A percentile compares a stretch with the other conserved stretches of the same genome.
phyloP scores from a whole-genome alignment of 2,797 vertebrate genomes.

The Chanos chanos region DNA sequence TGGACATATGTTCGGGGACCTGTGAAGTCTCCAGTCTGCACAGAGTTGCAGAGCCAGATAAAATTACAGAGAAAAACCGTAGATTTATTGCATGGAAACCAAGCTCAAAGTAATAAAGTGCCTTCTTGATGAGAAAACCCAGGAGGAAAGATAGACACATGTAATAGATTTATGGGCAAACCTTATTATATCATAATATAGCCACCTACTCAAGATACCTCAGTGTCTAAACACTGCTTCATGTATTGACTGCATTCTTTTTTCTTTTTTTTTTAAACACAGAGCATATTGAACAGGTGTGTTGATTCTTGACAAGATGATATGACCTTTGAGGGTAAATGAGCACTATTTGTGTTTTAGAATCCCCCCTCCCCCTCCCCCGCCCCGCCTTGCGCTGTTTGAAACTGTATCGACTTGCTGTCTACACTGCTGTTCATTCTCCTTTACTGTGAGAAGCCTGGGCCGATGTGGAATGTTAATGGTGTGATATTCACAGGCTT shows the following conservation, averaged over 20 bases:
- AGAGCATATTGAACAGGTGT: background rate
- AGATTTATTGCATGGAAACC: too few relatives aligned
- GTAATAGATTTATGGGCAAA: too few relatives aligned
- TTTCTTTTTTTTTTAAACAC: background rate
- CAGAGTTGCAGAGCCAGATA: too few relatives aligned
- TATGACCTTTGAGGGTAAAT: slow-evolving; percentile 2
- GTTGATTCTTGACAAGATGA: background rate
- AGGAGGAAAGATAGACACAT: too few relatives aligned
- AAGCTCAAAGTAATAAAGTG: too few relatives aligned
- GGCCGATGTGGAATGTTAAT: slow-evolving; percentile 53
- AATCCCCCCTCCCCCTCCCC: slow-evolving; percentile 30
- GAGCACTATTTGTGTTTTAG: slow-evolving; percentile 2
- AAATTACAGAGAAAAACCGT: too few relatives aligned
- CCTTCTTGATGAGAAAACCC: too few relatives aligned
- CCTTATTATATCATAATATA: too few relatives aligned
- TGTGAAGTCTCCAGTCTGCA: too few relatives aligned
- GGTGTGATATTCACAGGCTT: slow-evolving; percentile 37
- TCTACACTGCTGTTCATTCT: slow-evolving; percentile 39
- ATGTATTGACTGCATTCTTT: background rate
- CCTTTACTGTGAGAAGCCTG: slow-evolving; percentile 31
- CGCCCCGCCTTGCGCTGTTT: background rate
- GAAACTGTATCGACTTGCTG: slow-evolving; percentile 32
- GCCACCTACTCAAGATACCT: too few relatives aligned
- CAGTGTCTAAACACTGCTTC: background rate
- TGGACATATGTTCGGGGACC: too few relatives aligned